A percentile compares a stretch with the other conserved stretches of the same genome.
These are phyloP conservation scores for Emberiza fucata DNA, from an alignment of 2,113 vertebrate species.

Conservation along the genomic window DNA sequence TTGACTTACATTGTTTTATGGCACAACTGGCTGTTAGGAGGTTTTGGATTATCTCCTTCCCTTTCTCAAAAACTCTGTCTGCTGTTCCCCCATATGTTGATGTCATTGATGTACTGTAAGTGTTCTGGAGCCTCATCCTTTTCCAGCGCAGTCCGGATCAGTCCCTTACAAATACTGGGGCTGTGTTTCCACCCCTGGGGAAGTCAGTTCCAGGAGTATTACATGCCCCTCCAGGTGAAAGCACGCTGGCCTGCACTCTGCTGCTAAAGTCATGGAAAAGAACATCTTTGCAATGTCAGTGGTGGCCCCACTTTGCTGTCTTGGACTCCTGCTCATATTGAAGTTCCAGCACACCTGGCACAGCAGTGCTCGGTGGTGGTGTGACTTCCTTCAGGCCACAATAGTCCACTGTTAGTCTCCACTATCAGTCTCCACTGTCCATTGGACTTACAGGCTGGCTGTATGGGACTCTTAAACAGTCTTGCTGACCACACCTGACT, in stretches of 20 bases:
- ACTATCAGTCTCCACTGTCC: too few relatives aligned
- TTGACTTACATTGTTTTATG: not conserved
- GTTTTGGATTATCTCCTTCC: not conserved
- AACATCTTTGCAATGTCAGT: not conserved
- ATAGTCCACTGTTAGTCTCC: not conserved
- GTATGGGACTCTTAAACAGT: rapidly evolving
- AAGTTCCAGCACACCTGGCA: rapidly evolving
- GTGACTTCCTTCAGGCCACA: not conserved
- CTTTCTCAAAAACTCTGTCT: not conserved
- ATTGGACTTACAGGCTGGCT: not conserved
- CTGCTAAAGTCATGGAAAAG: not conserved
- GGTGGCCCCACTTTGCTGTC: not conserved
- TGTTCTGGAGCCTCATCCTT: not conserved
- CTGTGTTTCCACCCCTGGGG: not conserved
- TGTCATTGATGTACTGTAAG: not conserved
- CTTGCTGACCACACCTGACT: not conserved
- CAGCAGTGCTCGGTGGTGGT: not conserved
- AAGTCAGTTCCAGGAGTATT: not conserved
- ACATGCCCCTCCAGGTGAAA: not conserved
- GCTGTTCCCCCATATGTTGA: not conserved
- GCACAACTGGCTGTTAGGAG: not conserved
- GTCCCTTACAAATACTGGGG: not conserved
- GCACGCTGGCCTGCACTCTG: not conserved
- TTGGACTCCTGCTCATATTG: not conserved
- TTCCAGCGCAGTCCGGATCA: not conserved